Percentiles rank a stretch among this genome's conserved stretches.
These are phyloP conservation scores for Dascyllus trimaculatus DNA, from an alignment of 2,113 vertebrate genomes.

Conservation along the genomic window DNA sequence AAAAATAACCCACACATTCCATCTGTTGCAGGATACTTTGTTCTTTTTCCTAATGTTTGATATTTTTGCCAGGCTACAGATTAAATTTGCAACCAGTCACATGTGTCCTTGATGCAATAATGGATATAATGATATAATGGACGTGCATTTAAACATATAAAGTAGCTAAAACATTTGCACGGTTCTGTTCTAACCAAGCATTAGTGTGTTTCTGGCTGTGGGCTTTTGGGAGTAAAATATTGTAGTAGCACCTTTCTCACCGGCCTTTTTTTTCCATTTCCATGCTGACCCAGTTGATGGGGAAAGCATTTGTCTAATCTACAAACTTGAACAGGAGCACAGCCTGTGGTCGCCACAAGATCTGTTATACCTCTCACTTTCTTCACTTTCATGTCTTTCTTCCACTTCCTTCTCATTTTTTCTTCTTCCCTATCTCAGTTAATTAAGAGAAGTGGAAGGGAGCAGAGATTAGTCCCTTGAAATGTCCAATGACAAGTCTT, in stretches of 20 bases:
- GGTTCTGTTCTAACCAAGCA: not conserved
- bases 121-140: not conserved
- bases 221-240: slow-evolving; percentile 12
- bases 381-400: slow-evolving; percentile 1
- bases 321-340: slow-evolving; percentile 19
- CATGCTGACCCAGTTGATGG: slow-evolving; percentile 28
- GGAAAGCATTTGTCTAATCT: slow-evolving; percentile 44
- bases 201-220: slow-evolving; percentile 2
- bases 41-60: not conserved
- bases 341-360: slow-evolving; percentile 29
- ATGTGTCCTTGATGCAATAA: not conserved
- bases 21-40: too few species aligned
- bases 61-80: not conserved
- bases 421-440: slow-evolving; percentile 28
- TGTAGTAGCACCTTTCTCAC: not conserved
- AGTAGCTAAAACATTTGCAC: not conserved
- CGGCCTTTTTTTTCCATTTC: slow-evolving; percentile 27
- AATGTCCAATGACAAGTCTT: slow-evolving; percentile 1
- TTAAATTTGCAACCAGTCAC: not conserved
- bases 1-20: not conserved
- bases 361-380: slow-evolving; percentile 15
- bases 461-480: slow-evolving; percentile 41
- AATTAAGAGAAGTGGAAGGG: slow-evolving; percentile 49
- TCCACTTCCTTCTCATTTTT: slow-evolving; percentile 20
- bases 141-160: not conserved